Evolutionary conservation across 2,888 invertebrate species (phyloP), one percentile per base, ranked within the genome.

Genomic region (Eucera pruinosa): DNA sequence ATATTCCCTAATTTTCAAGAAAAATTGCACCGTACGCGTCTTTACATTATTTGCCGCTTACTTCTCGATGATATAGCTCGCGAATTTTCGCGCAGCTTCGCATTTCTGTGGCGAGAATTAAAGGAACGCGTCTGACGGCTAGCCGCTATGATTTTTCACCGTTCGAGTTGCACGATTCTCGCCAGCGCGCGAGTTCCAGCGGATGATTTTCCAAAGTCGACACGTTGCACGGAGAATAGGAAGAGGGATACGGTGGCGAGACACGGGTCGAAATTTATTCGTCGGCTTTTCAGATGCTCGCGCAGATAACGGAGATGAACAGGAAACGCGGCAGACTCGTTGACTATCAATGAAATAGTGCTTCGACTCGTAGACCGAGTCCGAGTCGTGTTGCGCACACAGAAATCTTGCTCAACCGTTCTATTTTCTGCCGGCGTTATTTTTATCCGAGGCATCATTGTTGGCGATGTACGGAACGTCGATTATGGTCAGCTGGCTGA

Each of bases 291-390:
- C 66, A 86, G 91, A 92, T 91, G 90, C 87, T 89, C 88, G 83
- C 82, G 64, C 68, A 88, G 91, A 91, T 91, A 91, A 87, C 80
- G 82, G 74, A 86, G 84, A 88, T 82, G 88, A 89, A 87, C 89
- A 90, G 90, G 91, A 89, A 91, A 90, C 89, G 80, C 84, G 80
- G 86, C 84, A 87, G 87, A 84, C 88, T 85, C 84, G 86, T 86
- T 88, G 91, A 91, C 89, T 91, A 87, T 90, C 90, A 90, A 92
- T 91, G 91, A 90, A 69, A 69, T n/a, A 47, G 62, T 33, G 25
- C 36, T 20, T 30, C 47, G 43, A 52, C 68, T n/a, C 47, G 62
- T 52, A 23, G 43, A 72, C 55, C 30, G 33, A 25, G 41, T 30
- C 2, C 20, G 18, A n/a, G n/a, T n/a, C n/a, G n/a, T n/a, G n/a